Conservation (phyloP, 2,113 vertebrate genomes). For the Cisticola juncidis region DNA sequence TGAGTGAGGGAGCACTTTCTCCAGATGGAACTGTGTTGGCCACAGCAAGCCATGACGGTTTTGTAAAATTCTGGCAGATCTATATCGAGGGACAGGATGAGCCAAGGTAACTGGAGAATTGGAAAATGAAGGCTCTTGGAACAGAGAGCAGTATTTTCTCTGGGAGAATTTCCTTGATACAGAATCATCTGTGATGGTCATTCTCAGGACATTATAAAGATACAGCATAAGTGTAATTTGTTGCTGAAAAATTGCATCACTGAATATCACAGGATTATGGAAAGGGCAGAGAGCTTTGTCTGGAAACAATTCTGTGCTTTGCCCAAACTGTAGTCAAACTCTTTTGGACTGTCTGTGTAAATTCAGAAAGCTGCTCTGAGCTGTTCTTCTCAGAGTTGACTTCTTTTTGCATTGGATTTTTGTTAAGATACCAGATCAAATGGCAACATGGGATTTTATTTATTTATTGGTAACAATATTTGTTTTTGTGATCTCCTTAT, state of each 20-base stretch:
- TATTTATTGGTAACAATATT: background rate
- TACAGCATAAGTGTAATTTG: background rate
- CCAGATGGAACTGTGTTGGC: constrained; percentile 96
- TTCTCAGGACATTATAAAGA: background rate
- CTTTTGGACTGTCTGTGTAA: background rate
- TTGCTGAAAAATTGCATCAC: background rate
- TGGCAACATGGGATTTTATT: background rate
- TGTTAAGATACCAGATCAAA: background rate
- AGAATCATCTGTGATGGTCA: background rate
- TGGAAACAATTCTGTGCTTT: background rate
- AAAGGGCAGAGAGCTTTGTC: background rate
- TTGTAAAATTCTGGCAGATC: constrained; percentile 99
- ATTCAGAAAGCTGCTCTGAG: background rate
- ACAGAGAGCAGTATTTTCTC: background rate
- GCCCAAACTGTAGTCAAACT: background rate
- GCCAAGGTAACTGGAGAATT: constrained; percentile 82
- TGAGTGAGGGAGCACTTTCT: constrained; percentile 95
- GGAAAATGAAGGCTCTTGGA: background rate
- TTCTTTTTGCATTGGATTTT: background rate
- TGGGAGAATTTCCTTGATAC: background rate
- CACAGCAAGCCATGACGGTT: constrained; percentile 96
- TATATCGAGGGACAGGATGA: constrained; percentile 95
- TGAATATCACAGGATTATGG: background rate
- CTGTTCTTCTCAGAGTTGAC: background rate
- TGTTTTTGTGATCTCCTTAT: background rate